Evolutionary conservation across 2,113 vertebrate species (phyloP).

Genomic region (Panthera tigris): DNA sequence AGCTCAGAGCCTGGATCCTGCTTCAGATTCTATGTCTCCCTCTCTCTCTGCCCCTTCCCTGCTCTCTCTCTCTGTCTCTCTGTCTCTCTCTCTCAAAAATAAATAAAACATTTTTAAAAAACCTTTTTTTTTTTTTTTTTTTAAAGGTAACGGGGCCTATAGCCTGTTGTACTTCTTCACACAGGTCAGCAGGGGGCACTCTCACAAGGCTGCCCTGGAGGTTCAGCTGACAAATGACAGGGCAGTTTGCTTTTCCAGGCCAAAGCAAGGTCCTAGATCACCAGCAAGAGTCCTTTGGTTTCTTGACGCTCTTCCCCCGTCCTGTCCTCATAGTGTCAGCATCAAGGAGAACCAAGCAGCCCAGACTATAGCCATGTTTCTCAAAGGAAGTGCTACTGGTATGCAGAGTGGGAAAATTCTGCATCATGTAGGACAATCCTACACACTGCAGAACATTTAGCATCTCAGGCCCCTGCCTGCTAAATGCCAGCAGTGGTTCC

Average conservation of each 20-base stretch:
- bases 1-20: no score
- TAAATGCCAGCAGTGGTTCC: neutral
- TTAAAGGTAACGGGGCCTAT: neutral
- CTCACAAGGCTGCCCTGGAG: constrained; percentile 48
- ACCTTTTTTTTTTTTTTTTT: no score
- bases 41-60: no score
- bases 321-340: neutral
- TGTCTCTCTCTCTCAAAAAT: no score
- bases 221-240: neutral
- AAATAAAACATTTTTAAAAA: no score
- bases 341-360: neutral
- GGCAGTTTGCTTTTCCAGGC: constrained; percentile 15
- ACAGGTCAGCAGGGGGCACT: constrained; percentile 70
- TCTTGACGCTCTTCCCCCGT: neutral
- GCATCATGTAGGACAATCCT: neutral
- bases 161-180: constrained; percentile 67
- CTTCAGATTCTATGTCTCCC: no score
- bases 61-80: no score
- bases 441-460: neutral
- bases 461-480: neutral
- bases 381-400: neutral
- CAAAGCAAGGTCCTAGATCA: neutral
- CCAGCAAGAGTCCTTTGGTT: neutral
- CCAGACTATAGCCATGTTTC: neutral
- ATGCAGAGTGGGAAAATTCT: neutral